Evolutionary conservation across 2,888 invertebrate species (phyloP).

Genomic region (Caenorhabditis sp.): DNA sequence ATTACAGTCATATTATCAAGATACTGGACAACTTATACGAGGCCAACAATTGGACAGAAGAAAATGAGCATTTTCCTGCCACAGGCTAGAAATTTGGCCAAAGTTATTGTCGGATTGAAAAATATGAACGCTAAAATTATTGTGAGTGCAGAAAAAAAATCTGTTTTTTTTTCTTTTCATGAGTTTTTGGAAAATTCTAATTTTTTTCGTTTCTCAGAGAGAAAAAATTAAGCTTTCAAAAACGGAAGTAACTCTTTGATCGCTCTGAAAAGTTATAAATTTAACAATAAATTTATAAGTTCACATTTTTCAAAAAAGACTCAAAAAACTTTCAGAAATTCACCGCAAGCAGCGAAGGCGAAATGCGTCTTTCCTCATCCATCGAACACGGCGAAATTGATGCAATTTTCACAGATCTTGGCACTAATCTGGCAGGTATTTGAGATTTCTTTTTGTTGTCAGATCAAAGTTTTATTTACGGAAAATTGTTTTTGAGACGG

Average conservation of each 20-base stretch:
- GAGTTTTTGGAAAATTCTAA: not conserved
- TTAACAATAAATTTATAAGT: no score
- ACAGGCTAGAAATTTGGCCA: conserved; percentile 13
- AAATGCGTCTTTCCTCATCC: conserved; percentile 22
- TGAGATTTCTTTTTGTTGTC: not conserved
- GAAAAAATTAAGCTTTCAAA: no score
- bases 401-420: conserved; percentile 25
- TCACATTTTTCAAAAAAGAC: no score
- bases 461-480: no score
- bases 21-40: conserved; percentile 23
- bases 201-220: no score
- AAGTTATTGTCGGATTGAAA: conserved; percentile 22
- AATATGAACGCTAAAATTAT: conserved; percentile 27
- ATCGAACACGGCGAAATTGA: conserved; percentile 30
- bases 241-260: no score
- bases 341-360: conserved; percentile 29
- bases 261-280: no score
- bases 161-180: not conserved
- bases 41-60: conserved; percentile 24
- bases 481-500: no score
- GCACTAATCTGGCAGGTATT: conserved; percentile 7
- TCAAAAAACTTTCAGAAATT: conserved; percentile 38
- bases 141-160: conserved; percentile 4
- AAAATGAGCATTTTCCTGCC: conserved; percentile 33
- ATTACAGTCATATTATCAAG: conserved; percentile 29